Conservation (phyloP, 2,888 invertebrate species). For the Mimas tiliae region DNA sequence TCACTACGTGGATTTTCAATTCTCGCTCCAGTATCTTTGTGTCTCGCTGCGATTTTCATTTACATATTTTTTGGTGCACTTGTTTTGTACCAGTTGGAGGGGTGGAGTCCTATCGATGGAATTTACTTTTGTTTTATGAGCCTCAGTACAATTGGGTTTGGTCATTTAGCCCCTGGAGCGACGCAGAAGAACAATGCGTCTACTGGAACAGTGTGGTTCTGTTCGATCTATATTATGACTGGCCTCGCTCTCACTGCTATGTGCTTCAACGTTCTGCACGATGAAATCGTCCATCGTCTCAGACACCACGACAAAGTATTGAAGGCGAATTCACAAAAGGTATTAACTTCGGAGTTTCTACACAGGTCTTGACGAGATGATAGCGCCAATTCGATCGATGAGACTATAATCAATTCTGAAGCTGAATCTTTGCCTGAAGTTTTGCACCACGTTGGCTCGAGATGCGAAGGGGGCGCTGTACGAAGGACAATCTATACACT, state of each 20-base stretch:
- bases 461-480: slow-evolving; percentile 69
- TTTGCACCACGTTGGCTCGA: slow-evolving; percentile 70
- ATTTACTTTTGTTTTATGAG: slow-evolving; percentile 98
- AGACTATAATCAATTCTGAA: slow-evolving; percentile 72
- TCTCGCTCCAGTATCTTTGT: slow-evolving; percentile 94
- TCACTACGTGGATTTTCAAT: slow-evolving; percentile 91
- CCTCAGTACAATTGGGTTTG: slow-evolving; percentile 96
- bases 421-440: slow-evolving; percentile 78
- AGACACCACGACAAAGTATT: slow-evolving; percentile 84
- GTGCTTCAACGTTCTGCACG: slow-evolving; percentile 95
- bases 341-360: slow-evolving; percentile 72
- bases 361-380: slow-evolving; percentile 81
- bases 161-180: slow-evolving; percentile 91
- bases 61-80: slow-evolving; percentile 97
- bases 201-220: slow-evolving; percentile 93
- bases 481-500: slow-evolving; percentile 73
- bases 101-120: slow-evolving; percentile 96
- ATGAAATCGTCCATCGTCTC: slow-evolving; percentile 93
- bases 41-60: slow-evolving; percentile 94
- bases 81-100: slow-evolving; percentile 94
- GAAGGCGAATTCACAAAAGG: slow-evolving; percentile 69
- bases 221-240: slow-evolving; percentile 94
- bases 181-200: slow-evolving; percentile 79
- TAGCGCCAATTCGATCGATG: slow-evolving; percentile 72
- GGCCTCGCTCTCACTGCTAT: slow-evolving; percentile 95